Base-by-base conservation (phyloP, 2,888 invertebrate species). In the Tinea trinotella region DNA sequence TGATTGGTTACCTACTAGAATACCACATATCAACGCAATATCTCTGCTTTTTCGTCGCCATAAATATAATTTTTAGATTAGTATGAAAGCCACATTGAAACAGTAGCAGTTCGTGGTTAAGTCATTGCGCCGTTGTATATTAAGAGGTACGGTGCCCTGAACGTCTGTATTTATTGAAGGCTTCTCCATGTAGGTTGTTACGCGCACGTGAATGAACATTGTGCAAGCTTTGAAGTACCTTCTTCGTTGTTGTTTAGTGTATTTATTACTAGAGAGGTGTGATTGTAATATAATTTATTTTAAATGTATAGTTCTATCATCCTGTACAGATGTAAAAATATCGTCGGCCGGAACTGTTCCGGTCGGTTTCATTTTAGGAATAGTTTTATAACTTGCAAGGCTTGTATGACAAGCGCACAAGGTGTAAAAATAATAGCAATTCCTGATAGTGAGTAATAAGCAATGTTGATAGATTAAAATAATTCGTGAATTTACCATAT, bases 361-460 rank as follows among this genome's bases (percentile, higher is more conserved):
- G 24, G 50, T 50, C 24, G 24, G 1, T 18, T 36, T 30, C 18
- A 17, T 19, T 12, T n/a, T 48, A 17, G 24, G 24, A 13, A 48
- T 48, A 34, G 52, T 52, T 20, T 15, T 24, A n/a, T 50, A 64
- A 72, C 75, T 79, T 76, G 74, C 63, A 65, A 68, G 70, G 81
- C 84, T 84, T 83, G 84, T 84, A 68, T 80, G 69, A 84, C 84
- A 80, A 81, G 84, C 69, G 77, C 79, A 74, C 75, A 76, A 74
- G 73, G 75, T 79, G 66, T 75, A 68, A 61, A 61, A 59, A n/a
- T n/a, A n/a, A n/a, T n/a, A 59, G 60, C 64, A 62, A 68, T 70
- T 71, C 71, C 71, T 68, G 61, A 59, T 74, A 71, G 67, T 65
- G 73, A 36, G 67, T 65, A 67, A n/a, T 73, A 76, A 76, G 75